Conservation (phyloP, 2,113 vertebrate genomes). For the Lontra canadensis region DNA sequence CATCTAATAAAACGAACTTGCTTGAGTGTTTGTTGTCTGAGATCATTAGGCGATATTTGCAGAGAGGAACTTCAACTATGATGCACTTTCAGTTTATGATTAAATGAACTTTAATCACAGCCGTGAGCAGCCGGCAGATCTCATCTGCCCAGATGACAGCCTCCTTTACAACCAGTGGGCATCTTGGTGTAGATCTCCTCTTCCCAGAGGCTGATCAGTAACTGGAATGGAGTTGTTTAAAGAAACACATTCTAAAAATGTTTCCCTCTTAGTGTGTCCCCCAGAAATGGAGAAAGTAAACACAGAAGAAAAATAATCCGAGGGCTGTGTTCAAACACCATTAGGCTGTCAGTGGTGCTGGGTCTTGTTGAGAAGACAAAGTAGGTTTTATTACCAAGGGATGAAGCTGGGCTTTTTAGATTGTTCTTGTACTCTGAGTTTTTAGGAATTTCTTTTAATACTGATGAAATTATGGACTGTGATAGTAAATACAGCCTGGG, state of each 20-base stretch:
- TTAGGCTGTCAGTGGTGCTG: neutral
- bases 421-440: neutral
- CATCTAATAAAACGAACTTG: neutral
- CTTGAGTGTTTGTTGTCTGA: neutral
- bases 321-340: neutral
- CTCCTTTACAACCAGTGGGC: neutral
- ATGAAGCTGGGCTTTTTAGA: neutral
- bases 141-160: neutral
- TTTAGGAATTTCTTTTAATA: neutral
- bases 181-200: neutral
- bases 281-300: conserved; percentile 19
- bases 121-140: neutral
- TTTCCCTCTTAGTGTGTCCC: conserved; percentile 24
- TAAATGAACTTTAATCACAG: neutral
- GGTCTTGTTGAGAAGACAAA: neutral
- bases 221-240: neutral
- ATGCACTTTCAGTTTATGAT: neutral
- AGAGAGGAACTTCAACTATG: neutral
- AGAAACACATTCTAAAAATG: neutral
- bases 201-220: conserved; percentile 22
- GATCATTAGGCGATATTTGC: neutral
- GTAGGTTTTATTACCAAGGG: neutral
- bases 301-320: neutral
- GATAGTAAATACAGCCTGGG: neutral
- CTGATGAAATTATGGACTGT: neutral